phyloP scores from a whole-genome alignment of 2,113 vertebrate species.

The Orcinus orca region DNA sequence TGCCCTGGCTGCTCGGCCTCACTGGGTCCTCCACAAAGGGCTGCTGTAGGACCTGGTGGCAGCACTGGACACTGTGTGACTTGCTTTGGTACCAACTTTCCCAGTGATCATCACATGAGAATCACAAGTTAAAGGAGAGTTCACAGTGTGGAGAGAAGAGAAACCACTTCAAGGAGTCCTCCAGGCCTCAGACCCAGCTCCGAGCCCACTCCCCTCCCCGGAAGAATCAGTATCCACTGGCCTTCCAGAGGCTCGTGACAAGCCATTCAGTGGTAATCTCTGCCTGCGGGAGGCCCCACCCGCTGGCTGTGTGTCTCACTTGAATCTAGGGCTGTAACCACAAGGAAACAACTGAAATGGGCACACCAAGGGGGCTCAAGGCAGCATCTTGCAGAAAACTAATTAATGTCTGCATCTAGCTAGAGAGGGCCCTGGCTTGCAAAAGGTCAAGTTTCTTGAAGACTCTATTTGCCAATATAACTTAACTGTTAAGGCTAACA shows the following conservation, averaged over 20 bases:
- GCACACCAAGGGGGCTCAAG: background rate
- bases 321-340: background rate
- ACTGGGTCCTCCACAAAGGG: background rate
- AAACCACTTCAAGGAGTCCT: conserved; percentile 22
- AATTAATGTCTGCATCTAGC: conserved; percentile 72
- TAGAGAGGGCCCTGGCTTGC: conserved; percentile 59
- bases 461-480: conserved; percentile 74
- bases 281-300: background rate
- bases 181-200: background rate
- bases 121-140: background rate
- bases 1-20: background rate
- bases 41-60: background rate
- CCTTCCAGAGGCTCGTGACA: conserved; percentile 61
- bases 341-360: background rate
- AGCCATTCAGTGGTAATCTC: conserved; percentile 63
- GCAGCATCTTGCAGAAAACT: conserved; percentile 12
- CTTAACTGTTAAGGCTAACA: conserved; percentile 57
- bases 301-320: background rate
- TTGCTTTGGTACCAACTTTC: background rate
- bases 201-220: background rate
- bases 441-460: conserved; percentile 79
- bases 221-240: conserved; percentile 51
- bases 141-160: background rate
- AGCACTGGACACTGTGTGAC: background rate
- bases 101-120: background rate